These are phyloP conservation scores for Tupaia tana DNA, from an alignment of 2,113 vertebrate genomes.

Conservation along the genomic window DNA sequence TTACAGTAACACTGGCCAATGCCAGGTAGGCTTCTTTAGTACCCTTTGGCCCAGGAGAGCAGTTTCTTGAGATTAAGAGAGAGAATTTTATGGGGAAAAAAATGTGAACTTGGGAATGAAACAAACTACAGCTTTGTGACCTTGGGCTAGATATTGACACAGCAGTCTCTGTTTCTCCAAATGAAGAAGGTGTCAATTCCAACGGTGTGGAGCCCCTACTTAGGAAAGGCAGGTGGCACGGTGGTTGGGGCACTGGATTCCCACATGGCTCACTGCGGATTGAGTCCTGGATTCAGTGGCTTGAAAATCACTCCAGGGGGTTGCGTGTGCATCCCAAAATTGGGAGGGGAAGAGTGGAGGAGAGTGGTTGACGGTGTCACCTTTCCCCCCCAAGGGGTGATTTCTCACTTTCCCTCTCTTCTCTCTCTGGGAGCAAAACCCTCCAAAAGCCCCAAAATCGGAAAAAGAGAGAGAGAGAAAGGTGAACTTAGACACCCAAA, in stretches of 20 bases:
- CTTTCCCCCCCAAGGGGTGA: no score
- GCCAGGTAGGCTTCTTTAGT: neutral
- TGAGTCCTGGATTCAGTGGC: no score
- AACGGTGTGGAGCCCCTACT: neutral
- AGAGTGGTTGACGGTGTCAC: no score
- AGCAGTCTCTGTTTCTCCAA: neutral
- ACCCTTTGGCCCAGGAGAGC: neutral
- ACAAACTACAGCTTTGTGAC: neutral
- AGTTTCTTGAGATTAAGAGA: neutral
- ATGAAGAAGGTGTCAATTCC: neutral
- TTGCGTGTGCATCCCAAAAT: no score
- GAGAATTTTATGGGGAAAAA: conserved; percentile 4
- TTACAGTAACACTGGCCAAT: neutral
- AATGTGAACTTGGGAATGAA: neutral
- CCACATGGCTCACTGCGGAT: no score
- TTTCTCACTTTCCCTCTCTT: no score
- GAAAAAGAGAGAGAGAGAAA: neutral
- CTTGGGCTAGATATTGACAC: neutral
- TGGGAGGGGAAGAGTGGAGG: no score
- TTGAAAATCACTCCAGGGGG: no score
- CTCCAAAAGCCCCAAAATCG: no score
- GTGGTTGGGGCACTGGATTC: no score
- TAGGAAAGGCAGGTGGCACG: neutral
- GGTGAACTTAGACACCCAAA: neutral
- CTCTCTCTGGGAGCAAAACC: no score